These are phyloP conservation scores for Hystrix brachyura DNA, from an alignment of 2,113 vertebrate species.

Conservation along the genomic window DNA sequence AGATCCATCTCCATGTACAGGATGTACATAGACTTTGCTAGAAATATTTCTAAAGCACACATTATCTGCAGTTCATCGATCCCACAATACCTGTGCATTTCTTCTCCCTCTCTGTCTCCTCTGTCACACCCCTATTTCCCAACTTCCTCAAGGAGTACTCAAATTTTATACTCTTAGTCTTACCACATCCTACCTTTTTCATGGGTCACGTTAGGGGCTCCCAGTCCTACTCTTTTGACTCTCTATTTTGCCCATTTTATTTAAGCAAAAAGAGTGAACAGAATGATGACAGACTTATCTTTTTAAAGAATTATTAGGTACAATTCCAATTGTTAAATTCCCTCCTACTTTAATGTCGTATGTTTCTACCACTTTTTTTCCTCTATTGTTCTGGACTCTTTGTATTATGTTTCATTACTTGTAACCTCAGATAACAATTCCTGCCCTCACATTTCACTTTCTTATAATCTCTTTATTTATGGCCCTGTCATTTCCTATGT, in stretches of 20 bases:
- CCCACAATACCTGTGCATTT: background rate
- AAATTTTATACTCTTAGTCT: background rate
- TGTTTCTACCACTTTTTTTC: background rate
- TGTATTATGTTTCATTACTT: background rate
- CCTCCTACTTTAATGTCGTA: background rate
- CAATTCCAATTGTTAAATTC: background rate
- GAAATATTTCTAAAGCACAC: background rate
- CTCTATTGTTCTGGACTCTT: background rate
- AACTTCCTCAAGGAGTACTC: background rate
- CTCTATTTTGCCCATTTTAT: background rate
- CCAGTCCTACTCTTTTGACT: background rate
- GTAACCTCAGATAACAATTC: background rate
- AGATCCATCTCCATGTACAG: background rate
- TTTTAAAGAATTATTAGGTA: background rate
- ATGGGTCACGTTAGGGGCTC: background rate
- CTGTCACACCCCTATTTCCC: background rate
- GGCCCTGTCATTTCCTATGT: background rate
- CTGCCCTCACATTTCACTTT: background rate
- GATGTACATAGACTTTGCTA: background rate
- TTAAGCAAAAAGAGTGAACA: background rate
- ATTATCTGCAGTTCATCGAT: background rate
- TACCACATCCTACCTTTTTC: background rate
- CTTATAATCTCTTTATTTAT: background rate
- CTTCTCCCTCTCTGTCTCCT: background rate
- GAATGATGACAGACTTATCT: background rate